Evolutionary conservation across 2,888 invertebrate species (phyloP).

Genomic region (Adelognathus sp.): DNA sequence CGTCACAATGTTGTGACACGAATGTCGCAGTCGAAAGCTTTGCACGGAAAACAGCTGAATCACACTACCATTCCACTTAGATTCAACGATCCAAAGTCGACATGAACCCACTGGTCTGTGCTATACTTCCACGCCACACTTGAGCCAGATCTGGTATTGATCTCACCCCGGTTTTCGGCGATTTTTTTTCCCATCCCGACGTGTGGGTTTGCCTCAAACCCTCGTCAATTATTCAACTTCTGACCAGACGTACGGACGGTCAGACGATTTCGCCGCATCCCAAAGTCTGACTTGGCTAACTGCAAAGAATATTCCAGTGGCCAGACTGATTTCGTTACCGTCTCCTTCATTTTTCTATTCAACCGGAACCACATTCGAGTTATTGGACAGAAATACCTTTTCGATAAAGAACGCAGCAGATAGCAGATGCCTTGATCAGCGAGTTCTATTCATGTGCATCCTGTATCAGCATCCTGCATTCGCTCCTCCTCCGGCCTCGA

Average conservation of each 20-base stretch:
- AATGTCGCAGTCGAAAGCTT: constrained; percentile 1
- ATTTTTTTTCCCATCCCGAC: constrained; percentile 1
- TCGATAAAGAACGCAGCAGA: constrained; percentile 16
- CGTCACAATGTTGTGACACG: constrained; percentile 3
- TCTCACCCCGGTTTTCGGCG: background rate
- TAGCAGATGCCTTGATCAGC: background rate
- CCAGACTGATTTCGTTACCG: background rate
- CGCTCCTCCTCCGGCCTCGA: too few relatives aligned
- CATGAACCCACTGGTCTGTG: background rate
- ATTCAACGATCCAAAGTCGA: background rate
- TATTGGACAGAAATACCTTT: constrained; percentile 8
- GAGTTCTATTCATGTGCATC: background rate
- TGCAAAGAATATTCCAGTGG: constrained; percentile 44
- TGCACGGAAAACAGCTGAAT: background rate
- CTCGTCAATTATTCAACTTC: constrained; percentile 41
- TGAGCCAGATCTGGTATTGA: constrained; percentile 17
- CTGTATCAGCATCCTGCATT: too few relatives aligned
- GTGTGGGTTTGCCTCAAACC: background rate
- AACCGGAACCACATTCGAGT: background rate
- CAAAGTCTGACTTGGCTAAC: constrained; percentile 26
- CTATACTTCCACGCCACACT: background rate
- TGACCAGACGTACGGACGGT: constrained; percentile 17
- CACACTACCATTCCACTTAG: background rate
- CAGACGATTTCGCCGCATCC: constrained; percentile 21
- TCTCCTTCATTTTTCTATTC: background rate